Evolutionary conservation across 2,113 vertebrate species (phyloP), one percentile per base, ranked within the genome.

Genomic region (Austrofundulus limnaeus): DNA sequence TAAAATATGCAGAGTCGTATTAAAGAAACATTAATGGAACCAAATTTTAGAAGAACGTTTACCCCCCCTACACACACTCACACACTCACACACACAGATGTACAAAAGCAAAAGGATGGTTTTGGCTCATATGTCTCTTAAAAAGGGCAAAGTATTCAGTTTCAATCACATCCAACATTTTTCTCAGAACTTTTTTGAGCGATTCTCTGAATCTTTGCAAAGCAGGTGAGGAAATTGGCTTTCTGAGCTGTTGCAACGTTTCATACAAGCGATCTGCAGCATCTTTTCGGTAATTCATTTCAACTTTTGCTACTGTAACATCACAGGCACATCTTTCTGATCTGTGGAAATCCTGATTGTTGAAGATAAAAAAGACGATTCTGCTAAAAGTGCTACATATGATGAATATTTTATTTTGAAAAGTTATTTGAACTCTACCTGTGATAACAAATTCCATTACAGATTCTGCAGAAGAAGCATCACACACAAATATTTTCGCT

Each of bases 61-160:
- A 34, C 8, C 25, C 25, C 25, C 25, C 25, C 7, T 28, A 28
- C n/a, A n/a, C n/a, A n/a, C n/a, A n/a, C n/a, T n/a, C n/a, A n/a
- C n/a, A n/a, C n/a, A n/a, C n/a, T n/a, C n/a, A n/a, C n/a, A n/a
- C n/a, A n/a, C n/a, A n/a, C n/a, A n/a, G n/a, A n/a, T n/a, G n/a
- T n/a, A n/a, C 28, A 28, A 4, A 28, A 28, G 7, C 3, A 34
- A 38, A 51, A 58, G 50, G 16, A 15, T 24, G 16, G 19, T 49
- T 77, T 70, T 24, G 24, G 2, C 41, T 75, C 54, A 52, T 80
- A 68, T 28, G 21, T 82, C 62, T 76, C 59, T n/a, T 31, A 34
- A 34, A 77, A 87, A 85, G 77, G 75, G 67, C 68, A 83, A 70
- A 39, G 70, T 45, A 23, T 76, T 83, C 78, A 17, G 19, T 80